These are phyloP conservation scores for Hippopotamyrus pictus DNA, from an alignment of 2,797 vertebrate genomes.

Conservation along the genomic window DNA sequence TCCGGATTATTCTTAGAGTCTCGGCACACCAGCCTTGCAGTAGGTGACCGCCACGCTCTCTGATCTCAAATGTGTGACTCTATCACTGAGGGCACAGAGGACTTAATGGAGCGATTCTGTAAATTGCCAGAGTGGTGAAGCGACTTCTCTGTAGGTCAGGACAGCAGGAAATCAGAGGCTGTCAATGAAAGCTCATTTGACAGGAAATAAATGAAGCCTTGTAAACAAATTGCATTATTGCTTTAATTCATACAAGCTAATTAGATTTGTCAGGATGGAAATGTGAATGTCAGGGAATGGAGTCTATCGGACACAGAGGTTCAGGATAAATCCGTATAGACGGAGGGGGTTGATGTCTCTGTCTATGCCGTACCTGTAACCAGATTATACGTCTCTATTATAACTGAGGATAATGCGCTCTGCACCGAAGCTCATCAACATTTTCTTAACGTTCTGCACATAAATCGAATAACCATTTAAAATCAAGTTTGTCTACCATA, in stretches of 20 bases:
- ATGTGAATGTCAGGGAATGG: conserved; percentile 32
- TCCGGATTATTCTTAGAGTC: background rate
- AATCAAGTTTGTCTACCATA: conserved; percentile 44
- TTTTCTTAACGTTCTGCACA: conserved; percentile 41
- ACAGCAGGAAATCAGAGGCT: conserved; percentile 50
- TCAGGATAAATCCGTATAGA: conserved; percentile 25
- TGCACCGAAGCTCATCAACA: conserved; percentile 43
- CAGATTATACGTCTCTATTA: conserved; percentile 50
- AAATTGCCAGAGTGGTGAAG: conserved; percentile 55
- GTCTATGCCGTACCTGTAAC: conserved; percentile 50
- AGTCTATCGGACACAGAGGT: conserved; percentile 19
- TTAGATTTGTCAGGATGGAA: conserved; percentile 56
- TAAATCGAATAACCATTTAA: conserved; percentile 52
- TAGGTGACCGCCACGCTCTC: conserved; percentile 6
- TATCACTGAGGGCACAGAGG: conserved; percentile 50
- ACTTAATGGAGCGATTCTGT: conserved; percentile 49
- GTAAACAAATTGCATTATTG: conserved; percentile 72
- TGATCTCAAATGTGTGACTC: conserved; percentile 50
- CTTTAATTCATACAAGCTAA: conserved; percentile 72
- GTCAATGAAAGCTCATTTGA: conserved; percentile 58
- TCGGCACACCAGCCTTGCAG: background rate
- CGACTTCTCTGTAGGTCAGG: conserved; percentile 45
- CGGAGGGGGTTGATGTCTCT: conserved; percentile 39
- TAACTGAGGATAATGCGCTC: conserved; percentile 42
- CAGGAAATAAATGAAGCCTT: conserved; percentile 66